phyloP scores from a whole-genome alignment of 2,113 vertebrate species.

The Aepyceros melampus region DNA sequence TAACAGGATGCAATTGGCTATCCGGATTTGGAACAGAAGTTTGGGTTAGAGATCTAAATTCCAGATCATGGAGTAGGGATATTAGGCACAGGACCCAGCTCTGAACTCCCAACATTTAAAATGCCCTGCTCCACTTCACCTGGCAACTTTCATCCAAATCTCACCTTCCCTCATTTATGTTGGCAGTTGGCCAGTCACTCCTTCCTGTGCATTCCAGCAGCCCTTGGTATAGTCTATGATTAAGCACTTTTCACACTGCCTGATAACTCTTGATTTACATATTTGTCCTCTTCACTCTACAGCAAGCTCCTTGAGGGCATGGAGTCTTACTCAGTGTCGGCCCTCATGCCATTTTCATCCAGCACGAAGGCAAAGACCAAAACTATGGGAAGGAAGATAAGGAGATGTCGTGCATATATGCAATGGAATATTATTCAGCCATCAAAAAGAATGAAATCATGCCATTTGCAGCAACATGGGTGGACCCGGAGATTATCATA shows the following conservation, averaged over 20 bases:
- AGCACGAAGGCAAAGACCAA: background rate
- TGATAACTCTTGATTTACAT: background rate
- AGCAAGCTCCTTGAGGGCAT: background rate
- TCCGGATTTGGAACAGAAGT: background rate
- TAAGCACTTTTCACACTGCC: background rate
- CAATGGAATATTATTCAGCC: background rate
- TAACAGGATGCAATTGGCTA: background rate
- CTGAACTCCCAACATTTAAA: background rate
- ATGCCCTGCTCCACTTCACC: background rate
- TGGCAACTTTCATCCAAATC: background rate
- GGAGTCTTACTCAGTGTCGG: background rate
- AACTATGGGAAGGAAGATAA: background rate
- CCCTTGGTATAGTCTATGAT: background rate
- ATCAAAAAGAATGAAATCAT: background rate
- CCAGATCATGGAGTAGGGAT: background rate
- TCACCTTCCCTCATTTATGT: background rate
- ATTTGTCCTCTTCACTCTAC: background rate
- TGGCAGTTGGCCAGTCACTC: background rate
- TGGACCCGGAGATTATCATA: background rate
- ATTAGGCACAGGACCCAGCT: background rate
- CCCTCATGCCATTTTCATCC: background rate
- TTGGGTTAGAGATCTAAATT: background rate
- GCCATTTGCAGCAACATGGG: background rate
- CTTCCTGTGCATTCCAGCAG: background rate
- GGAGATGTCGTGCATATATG: background rate